Evolutionary conservation across 2,888 invertebrate species (phyloP).

Genomic region (Macrosiphum euphorbiae): DNA sequence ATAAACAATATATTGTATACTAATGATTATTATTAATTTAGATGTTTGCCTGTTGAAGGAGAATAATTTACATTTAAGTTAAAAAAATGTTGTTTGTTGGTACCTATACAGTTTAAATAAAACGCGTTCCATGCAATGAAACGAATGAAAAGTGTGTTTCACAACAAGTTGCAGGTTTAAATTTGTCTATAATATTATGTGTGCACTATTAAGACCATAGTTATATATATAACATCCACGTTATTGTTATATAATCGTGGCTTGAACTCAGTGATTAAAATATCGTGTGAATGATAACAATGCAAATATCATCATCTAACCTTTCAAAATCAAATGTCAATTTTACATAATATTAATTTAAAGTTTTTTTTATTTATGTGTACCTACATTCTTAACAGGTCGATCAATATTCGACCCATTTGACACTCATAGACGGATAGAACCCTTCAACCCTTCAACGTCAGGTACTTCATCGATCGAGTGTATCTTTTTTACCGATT

Average conservation of each 20-base stretch:
- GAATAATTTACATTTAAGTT: neutral
- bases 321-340: neutral
- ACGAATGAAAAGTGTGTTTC: neutral
- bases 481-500: no score
- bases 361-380: neutral
- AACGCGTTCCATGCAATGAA: neutral
- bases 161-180: neutral
- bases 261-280: neutral
- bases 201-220: neutral
- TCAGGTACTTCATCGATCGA: no score
- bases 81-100: neutral
- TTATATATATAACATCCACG: neutral
- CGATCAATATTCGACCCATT: no score
- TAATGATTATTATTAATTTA: neutral
- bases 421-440: no score
- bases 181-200: neutral
- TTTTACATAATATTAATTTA: neutral
- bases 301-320: neutral
- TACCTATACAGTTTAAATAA: neutral
- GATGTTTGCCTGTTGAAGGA: neutral
- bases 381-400: no score
- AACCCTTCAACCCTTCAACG: no score
- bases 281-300: neutral
- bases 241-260: neutral
- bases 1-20: neutral